Evolutionary conservation across 2,113 vertebrate genomes (phyloP).

Genomic region (Fregetta grallaria): DNA sequence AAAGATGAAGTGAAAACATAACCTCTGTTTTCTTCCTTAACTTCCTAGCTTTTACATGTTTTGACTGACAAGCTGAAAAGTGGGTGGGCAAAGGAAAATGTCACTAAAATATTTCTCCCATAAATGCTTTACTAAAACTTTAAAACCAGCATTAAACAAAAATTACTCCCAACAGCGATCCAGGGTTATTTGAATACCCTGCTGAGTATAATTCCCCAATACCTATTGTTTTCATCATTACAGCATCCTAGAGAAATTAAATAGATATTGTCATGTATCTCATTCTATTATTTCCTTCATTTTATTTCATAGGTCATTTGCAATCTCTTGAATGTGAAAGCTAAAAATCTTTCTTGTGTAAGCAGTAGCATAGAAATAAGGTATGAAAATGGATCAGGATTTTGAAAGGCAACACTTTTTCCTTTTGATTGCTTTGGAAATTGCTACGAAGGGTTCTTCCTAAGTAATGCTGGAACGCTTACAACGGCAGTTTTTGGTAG

Average conservation of each 20-base stretch:
- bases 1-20: neutral
- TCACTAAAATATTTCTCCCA: neutral
- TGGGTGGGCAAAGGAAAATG: neutral
- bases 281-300: neutral
- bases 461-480: neutral
- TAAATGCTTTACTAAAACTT: neutral
- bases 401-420: conserved; percentile 5
- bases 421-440: conserved; percentile 5
- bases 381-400: neutral
- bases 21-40: neutral
- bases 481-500: neutral
- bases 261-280: neutral
- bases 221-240: conserved; percentile 12
- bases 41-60: neutral
- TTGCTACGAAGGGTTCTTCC: neutral
- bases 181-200: neutral
- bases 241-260: neutral
- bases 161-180: neutral
- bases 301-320: conserved; percentile 46
- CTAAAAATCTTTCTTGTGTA: neutral
- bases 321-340: neutral
- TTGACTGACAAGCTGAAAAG: neutral
- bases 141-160: neutral
- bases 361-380: conserved; percentile 8
- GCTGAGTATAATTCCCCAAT: neutral